phyloP scores from a whole-genome alignment of 2,888 invertebrate genomes.

The Lasiommata megera region DNA sequence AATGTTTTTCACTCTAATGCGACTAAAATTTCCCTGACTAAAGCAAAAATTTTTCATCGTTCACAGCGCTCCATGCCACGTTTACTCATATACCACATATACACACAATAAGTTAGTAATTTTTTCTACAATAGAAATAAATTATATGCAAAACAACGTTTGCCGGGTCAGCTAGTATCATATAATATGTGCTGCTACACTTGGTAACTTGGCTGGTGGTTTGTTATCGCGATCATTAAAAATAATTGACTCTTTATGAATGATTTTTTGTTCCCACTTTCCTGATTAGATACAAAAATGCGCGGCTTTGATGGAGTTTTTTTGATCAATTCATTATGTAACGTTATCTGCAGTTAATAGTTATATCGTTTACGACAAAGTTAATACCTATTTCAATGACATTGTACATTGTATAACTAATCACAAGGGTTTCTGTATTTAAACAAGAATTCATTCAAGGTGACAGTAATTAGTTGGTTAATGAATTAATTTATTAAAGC shows the following conservation, averaged over 20 bases:
- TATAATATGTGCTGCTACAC: not conserved
- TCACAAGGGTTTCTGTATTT: not conserved
- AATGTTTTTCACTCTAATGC: too few relatives aligned
- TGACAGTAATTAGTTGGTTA: not conserved
- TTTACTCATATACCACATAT: too few relatives aligned
- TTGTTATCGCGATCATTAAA: slow-evolving; percentile 14
- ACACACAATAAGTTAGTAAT: too few relatives aligned
- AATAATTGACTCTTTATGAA: slow-evolving; percentile 14
- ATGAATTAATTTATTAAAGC: too few relatives aligned
- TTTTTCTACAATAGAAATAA: too few relatives aligned
- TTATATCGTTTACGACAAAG: not conserved
- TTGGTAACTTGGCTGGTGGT: not conserved
- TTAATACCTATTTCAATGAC: not conserved
- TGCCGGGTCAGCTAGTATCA: too few relatives aligned
- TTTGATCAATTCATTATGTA: not conserved
- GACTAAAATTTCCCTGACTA: too few relatives aligned
- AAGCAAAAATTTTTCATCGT: too few relatives aligned
- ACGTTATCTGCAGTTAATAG: not conserved
- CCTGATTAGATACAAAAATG: slow-evolving; percentile 1
- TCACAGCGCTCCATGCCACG: too few relatives aligned
- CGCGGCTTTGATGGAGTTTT: not conserved
- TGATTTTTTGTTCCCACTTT: slow-evolving; percentile 10
- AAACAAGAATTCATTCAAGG: too few relatives aligned
- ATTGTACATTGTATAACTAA: not conserved
- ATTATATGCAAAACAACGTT: too few relatives aligned